Evolutionary conservation across 2,797 vertebrate genomes (phyloP), one percentile per base, ranked within the genome.

Genomic region (Meriones psammophilus): DNA sequence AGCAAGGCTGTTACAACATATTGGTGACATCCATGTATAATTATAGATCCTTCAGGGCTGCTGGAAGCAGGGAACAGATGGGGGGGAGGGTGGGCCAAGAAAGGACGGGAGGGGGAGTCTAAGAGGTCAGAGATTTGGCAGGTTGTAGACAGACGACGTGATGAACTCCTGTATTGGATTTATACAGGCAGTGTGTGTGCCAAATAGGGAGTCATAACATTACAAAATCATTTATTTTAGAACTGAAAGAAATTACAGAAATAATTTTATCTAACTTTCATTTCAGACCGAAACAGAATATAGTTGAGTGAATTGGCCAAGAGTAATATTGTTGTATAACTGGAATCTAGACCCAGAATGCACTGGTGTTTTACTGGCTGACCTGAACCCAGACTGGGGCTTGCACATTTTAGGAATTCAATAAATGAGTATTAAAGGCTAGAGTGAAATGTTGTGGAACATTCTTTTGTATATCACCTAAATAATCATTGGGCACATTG

Each of bases 91-190:
- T 33, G 77, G 84, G 42, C 74, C 78, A 93, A 71, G 88, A 89
- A 17, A n/a, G 14, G 30, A 79, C 9, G 46, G 73, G 69, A 60
- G 56, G 68, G 36, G n/a, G 58, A 28, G 9, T 50, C 42, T 68
- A 77, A 92, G 96, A 96, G 93, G 92, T 97, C 94, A 95, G 91
- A 30, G 36, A 80, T 92, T 94, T 95, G 92, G 89, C 95, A 81
- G 39, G 26, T 83, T 91, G 56, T 86, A 17, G 66, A 42, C 8
- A 91, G 78, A 46, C 46, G 60, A 58, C 83, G 33, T 64, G 78
- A 30, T 81, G 76, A 89, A 89, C 88, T 87, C 74, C 78, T 46
- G 18, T 28, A 76, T 0, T 95, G 39, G 64, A 78, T 91, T 94
- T 84, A 56, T 36, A 46, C 15, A 22, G 58, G 22, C 71, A 42